Evolutionary conservation across 2,113 vertebrate genomes (phyloP).

Genomic region (Platysteira castanea): DNA sequence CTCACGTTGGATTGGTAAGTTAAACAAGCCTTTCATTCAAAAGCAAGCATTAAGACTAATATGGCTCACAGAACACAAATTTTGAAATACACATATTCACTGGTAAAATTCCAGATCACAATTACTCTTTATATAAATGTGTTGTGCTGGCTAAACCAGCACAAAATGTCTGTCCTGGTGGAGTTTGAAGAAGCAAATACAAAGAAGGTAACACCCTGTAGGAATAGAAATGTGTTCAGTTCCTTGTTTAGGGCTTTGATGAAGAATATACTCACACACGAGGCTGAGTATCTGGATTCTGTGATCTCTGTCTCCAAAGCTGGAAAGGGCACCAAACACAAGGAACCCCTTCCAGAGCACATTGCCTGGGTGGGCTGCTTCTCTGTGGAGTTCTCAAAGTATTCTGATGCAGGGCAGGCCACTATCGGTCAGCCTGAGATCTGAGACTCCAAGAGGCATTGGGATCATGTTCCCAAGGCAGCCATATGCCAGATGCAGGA

Average conservation of each 20-base stretch:
- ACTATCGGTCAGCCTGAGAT: background rate
- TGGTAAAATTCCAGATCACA: background rate
- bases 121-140: background rate
- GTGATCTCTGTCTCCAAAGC: background rate
- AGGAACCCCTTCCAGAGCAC: background rate
- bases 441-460: background rate
- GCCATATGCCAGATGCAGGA: conserved; percentile 16
- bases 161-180: background rate
- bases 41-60: background rate
- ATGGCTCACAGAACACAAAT: background rate
- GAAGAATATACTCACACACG: background rate
- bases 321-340: background rate
- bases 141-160: too few species aligned
- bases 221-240: background rate
- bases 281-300: background rate
- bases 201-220: background rate
- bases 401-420: background rate
- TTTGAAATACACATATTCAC: background rate
- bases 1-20: background rate
- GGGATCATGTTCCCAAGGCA: conserved; percentile 3
- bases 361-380: background rate
- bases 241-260: background rate
- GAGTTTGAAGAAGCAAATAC: background rate
- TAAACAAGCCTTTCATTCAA: background rate
- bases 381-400: background rate